A percentile compares a stretch with the other conserved stretches of the same genome.
phyloP scores from a whole-genome alignment of 2,888 invertebrate genomes.

The Eucera pruinosa region DNA sequence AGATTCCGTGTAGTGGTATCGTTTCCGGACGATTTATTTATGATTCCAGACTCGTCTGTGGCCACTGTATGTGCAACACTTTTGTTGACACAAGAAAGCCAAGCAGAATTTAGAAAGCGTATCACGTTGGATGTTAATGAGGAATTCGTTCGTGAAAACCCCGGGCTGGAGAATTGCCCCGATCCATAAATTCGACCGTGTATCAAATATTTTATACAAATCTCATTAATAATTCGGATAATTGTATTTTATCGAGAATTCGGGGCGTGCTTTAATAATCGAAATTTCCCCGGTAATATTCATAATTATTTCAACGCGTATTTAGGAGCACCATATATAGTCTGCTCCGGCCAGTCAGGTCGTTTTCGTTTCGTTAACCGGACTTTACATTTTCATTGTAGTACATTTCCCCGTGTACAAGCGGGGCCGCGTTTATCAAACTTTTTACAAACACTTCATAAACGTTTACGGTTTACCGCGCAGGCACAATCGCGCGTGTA shows the following conservation, averaged over 20 bases:
- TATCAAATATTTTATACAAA: slow-evolving; percentile 6
- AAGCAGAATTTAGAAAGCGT: slow-evolving; percentile 47
- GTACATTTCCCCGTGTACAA: slow-evolving; percentile 5
- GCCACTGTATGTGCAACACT: slow-evolving; percentile 23
- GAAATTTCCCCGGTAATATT: slow-evolving; percentile 26
- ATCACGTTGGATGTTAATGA: slow-evolving; percentile 4
- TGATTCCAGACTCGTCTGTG: slow-evolving; percentile 71
- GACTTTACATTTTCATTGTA: slow-evolving; percentile 30
- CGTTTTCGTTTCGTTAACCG: slow-evolving; percentile 5
- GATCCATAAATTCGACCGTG: not conserved
- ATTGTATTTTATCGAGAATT: slow-evolving; percentile 13
- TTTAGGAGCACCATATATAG: slow-evolving; percentile 5
- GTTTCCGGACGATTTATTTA: slow-evolving; percentile 68
- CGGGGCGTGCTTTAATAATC: slow-evolving; percentile 20
- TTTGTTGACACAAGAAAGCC: slow-evolving; percentile 50
- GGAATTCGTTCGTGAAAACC: slow-evolving; percentile 23
- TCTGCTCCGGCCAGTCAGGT: not conserved
- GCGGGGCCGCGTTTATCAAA: slow-evolving; percentile 25
- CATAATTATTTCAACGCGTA: slow-evolving; percentile 17
- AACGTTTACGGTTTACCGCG: slow-evolving; percentile 52
- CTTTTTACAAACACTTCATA: slow-evolving; percentile 46
- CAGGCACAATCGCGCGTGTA: slow-evolving; percentile 3
- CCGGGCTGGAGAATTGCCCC: slow-evolving; percentile 10
- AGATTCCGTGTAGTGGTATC: slow-evolving; percentile 35
- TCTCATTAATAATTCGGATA: slow-evolving; percentile 18